phyloP scores from a whole-genome alignment of 2,113 vertebrate species.

The Rhinopomastus cyanomelas region DNA sequence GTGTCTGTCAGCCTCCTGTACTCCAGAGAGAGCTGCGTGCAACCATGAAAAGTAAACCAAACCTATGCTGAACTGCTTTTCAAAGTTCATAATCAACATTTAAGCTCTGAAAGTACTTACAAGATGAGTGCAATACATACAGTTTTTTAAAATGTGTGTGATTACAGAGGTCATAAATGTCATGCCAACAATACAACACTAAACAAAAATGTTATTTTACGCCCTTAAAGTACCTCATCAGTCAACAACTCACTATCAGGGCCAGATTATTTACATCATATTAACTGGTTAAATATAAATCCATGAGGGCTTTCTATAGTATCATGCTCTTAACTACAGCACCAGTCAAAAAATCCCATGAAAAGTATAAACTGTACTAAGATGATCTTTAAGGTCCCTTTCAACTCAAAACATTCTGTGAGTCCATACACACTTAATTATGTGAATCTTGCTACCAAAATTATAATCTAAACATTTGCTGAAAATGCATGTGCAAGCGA shows the following conservation, averaged over 20 bases:
- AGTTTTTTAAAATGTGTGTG: not conserved
- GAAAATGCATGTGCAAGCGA: not conserved
- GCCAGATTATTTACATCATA: not conserved
- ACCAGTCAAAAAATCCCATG: not conserved
- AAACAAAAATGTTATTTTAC: not conserved
- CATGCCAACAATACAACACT: not conserved
- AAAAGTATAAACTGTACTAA: not conserved
- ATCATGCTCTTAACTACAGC: not conserved
- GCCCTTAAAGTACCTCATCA: not conserved
- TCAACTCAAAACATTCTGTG: no score
- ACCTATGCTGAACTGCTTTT: not conserved
- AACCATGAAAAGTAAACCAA: not conserved
- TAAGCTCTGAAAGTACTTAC: not conserved
- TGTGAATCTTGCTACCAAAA: not conserved
- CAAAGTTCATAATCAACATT: not conserved
- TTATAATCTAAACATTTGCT: not conserved
- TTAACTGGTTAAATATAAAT: not conserved
- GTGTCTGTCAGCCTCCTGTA: not conserved
- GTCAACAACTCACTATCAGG: not conserved
- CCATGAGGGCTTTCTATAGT: accelerated
- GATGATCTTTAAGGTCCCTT: no score
- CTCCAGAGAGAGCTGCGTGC: not conserved
- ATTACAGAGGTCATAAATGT: not conserved
- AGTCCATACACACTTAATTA: not conserved
- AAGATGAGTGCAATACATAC: not conserved